These are phyloP conservation scores for Ophiodon elongatus DNA, from an alignment of 2,113 vertebrate genomes.

Conservation along the genomic window DNA sequence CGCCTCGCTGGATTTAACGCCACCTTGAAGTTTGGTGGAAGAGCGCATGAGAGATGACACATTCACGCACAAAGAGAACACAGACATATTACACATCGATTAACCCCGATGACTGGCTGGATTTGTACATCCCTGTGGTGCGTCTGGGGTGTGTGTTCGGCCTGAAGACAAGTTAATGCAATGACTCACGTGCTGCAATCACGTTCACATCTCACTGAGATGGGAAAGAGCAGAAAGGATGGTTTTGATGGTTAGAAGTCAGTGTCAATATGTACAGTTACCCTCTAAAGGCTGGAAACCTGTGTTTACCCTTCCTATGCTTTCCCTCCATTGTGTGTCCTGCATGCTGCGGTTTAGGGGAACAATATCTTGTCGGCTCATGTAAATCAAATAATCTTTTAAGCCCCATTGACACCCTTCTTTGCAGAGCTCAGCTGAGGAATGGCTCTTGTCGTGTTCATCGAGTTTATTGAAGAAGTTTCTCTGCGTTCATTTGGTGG, in stretches of 20 bases:
- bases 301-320: not conserved
- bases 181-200: not conserved
- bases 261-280: not conserved
- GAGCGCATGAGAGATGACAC: constrained; percentile 39
- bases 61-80: constrained; percentile 10
- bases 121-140: constrained; percentile 15
- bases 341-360: not conserved
- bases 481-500: not conserved
- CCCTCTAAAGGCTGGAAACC: not conserved
- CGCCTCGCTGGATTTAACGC: constrained; percentile 32
- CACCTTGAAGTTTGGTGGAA: constrained; percentile 34
- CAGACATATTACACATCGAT: constrained; percentile 41
- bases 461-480: not conserved
- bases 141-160: constrained; percentile 29
- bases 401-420: not conserved
- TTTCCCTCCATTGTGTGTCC: not conserved
- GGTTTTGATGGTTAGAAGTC: not conserved
- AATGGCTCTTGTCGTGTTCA: not conserved
- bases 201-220: not conserved
- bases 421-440: constrained; percentile 4
- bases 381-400: constrained; percentile 2
- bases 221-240: not conserved
- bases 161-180: constrained; percentile 6
- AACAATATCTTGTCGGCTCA: not conserved
- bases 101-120: constrained; percentile 31